These are phyloP conservation scores for Heliangelus exortis DNA, from an alignment of 2,797 vertebrate genomes.

Conservation along the genomic window DNA sequence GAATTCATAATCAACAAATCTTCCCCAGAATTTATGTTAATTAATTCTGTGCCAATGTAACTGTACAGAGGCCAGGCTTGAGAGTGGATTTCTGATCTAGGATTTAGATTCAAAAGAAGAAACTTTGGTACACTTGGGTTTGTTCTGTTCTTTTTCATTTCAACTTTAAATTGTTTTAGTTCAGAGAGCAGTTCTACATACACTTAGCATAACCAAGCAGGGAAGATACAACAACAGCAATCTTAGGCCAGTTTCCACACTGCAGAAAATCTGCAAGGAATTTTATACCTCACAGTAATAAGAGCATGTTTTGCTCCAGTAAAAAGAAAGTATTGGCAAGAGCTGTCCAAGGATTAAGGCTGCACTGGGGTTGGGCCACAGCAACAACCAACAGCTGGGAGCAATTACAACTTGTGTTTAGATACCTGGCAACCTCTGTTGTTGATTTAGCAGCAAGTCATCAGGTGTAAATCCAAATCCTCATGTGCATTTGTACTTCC, in stretches of 20 bases:
- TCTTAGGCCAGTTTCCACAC: not conserved
- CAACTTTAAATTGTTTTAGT: not conserved
- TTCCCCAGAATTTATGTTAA: not conserved
- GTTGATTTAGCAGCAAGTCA: not conserved
- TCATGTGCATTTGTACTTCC: fast-evolving
- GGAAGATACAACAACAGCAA: not conserved
- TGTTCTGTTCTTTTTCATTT: not conserved
- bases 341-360: not conserved
- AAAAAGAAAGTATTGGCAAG: not conserved
- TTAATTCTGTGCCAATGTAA: not conserved
- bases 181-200: not conserved
- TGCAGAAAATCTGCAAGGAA: not conserved
- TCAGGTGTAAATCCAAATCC: not conserved
- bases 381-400: not conserved
- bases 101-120: not conserved
- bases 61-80: not conserved
- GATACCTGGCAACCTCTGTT: not conserved
- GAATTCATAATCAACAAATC: not conserved
- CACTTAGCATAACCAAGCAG: not conserved
- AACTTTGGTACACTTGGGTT: not conserved
- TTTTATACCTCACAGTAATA: not conserved
- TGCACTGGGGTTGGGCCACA: not conserved
- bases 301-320: not conserved
- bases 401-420: not conserved
- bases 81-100: not conserved